A percentile compares a stretch with the other conserved stretches of the same genome.
Conservation (phyloP, 2,888 invertebrate species). For the Timandra comae region DNA sequence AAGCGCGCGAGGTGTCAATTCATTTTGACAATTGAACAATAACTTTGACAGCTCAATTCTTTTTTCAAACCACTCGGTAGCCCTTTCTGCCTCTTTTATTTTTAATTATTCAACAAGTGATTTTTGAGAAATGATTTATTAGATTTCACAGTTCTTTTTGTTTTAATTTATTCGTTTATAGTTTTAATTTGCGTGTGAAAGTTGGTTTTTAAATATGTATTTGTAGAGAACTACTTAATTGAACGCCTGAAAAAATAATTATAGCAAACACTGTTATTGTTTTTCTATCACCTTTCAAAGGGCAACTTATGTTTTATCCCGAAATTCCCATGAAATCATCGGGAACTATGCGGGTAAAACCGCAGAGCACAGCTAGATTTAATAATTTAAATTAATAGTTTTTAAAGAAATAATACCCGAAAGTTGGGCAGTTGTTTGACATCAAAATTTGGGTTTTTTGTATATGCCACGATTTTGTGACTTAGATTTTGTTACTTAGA, state of each 20-base stretch:
- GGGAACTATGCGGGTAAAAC: not conserved
- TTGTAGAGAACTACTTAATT: no score
- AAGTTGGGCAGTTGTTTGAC: not conserved
- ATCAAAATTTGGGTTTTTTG: not conserved
- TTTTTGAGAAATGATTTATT: constrained; percentile 18
- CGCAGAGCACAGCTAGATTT: constrained; percentile 7
- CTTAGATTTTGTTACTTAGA: not conserved
- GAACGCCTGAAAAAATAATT: no score
- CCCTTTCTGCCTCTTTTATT: constrained; percentile 27
- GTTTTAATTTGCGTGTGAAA: constrained; percentile 16
- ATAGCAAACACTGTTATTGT: not conserved
- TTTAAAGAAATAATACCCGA: not conserved
- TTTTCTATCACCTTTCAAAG: not conserved
- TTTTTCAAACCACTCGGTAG: constrained; percentile 31
- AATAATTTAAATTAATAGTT: constrained; percentile 13
- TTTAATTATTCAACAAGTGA: constrained; percentile 23
- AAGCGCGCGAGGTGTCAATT: constrained; percentile 36
- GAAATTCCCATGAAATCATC: not conserved
- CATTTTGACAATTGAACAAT: constrained; percentile 46
- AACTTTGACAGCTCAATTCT: constrained; percentile 49
- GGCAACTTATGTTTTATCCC: not conserved
- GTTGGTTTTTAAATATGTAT: no score
- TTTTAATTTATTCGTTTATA: constrained; percentile 18
- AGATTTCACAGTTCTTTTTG: constrained; percentile 14
- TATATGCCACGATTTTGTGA: not conserved